phyloP scores from a whole-genome alignment of 2,113 vertebrate species.

The Ptychochromis oligacanthus region DNA sequence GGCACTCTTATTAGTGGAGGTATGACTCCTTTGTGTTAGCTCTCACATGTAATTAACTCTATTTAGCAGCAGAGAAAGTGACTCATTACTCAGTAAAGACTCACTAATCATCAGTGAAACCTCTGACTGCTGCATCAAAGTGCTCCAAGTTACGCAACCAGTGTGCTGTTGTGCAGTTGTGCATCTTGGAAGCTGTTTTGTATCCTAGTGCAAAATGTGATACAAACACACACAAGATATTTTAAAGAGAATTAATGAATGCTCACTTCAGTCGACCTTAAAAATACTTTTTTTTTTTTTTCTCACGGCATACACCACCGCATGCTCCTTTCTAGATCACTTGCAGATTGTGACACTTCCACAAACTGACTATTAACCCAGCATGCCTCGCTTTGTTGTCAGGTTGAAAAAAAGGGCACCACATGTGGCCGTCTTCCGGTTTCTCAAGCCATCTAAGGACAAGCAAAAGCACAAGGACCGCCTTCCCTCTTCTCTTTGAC shows the following conservation, averaged over 20 bases:
- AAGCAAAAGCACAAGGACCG: not conserved
- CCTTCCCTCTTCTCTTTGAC: not conserved
- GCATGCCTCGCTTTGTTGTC: not conserved
- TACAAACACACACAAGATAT: not conserved
- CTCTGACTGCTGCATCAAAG: no score
- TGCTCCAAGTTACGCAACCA: no score
- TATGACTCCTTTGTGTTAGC: not conserved
- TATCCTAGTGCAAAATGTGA: not conserved
- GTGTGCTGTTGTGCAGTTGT: no score
- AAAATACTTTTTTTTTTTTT: not conserved
- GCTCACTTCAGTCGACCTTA: not conserved
- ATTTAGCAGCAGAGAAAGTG: not conserved
- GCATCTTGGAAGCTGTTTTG: not conserved
- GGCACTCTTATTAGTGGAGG: not conserved
- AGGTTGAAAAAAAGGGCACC: not conserved
- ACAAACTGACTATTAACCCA: not conserved
- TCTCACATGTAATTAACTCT: not conserved
- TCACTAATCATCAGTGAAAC: not conserved
- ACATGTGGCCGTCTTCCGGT: not conserved
- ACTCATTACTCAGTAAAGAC: not conserved
- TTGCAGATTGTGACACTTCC: not conserved
- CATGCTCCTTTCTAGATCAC: not conserved
- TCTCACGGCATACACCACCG: not conserved
- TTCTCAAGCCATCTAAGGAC: conserved; percentile 6
- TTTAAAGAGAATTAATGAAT: not conserved